Base-by-base conservation (phyloP, 2,797 vertebrate species). In the Lacerta bilineata region DNA sequence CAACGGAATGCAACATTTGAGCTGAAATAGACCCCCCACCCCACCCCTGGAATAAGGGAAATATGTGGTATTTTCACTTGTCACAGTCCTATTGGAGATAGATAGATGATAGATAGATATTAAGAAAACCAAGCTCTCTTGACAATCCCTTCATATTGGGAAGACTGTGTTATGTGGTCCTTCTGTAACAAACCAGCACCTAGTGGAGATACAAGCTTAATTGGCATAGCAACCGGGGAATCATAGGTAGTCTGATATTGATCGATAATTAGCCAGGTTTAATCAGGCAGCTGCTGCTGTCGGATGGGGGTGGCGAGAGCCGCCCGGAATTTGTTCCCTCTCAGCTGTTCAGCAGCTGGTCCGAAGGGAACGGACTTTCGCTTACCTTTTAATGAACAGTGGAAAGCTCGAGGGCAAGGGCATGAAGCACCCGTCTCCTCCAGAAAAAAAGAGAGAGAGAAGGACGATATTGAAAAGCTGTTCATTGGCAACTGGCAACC, bases 251-350 rank as follows among this genome's bases (percentile, higher is more conserved):
- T 72, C 64, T 39, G 64, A 72, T 88, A 72, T 79, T 8, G 46
- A 88, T 61, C 55, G 66, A 84, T 84, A 88, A 84, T 84, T 80
- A 88, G 87, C 46, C 50, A n/a, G 43, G 83, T 39, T 88, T 84
- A 88, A 79, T 72, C 66, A 88, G 75, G 76, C 36, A 43, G 68
- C 15, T 20, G 75, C 55, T 79, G 66, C 18, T 71, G 74, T 78
- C 29, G 36, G 75, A 4, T 27, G 55, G 64, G 8, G 66, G 36
- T 5, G 79, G 78, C 20, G 10, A 39, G 80, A 41, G 79, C 23
- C 79, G 25, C 27, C 59, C 77, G 80, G n/a, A 50, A 68, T 46
- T 50, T 69, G 17, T 18, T 46, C 10, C 55, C 71, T 59, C 25
- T 59, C 39, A 71, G 15, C 23, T 4, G n/a, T 76, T 46, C 59